A percentile compares a stretch with the other conserved stretches of the same genome.
Evolutionary conservation across 2,888 invertebrate species (phyloP).

Genomic region (Sphaerophoria rueppellii): DNA sequence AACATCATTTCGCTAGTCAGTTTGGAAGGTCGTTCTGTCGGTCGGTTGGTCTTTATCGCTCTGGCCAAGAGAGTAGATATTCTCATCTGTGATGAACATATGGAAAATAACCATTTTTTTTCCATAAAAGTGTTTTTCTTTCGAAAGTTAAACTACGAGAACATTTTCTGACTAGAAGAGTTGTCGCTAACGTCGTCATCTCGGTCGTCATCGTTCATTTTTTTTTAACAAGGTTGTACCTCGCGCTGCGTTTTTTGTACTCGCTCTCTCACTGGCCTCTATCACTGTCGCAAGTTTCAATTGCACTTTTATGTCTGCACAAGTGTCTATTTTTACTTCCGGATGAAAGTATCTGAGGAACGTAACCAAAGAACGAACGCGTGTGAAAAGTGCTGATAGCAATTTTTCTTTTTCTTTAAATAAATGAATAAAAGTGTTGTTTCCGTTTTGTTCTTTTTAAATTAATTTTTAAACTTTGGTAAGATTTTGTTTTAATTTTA

Average conservation of each 20-base stretch:
- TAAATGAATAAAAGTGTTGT: conserved; percentile 3
- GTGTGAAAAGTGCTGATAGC: conserved; percentile 25
- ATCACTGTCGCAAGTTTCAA: conserved; percentile 45
- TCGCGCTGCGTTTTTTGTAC: conserved; percentile 1
- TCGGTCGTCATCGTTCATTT: not conserved
- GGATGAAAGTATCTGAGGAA: conserved; percentile 48
- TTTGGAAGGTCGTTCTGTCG: conserved; percentile 8
- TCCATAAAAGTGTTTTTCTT: no score
- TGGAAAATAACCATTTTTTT: not conserved
- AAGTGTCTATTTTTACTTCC: conserved; percentile 53
- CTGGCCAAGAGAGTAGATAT: conserved; percentile 6
- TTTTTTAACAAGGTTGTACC: conserved; percentile 23
- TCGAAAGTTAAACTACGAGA: no score
- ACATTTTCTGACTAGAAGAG: conserved; percentile 37
- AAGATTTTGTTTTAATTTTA: conserved; percentile 16
- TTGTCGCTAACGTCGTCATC: not conserved
- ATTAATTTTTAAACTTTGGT: conserved; percentile 17
- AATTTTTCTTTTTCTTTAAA: not conserved
- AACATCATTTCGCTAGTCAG: conserved; percentile 34
- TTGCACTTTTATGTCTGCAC: conserved; percentile 60
- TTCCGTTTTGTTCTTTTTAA: not conserved
- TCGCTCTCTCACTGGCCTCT: conserved; percentile 18
- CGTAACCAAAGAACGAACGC: conserved; percentile 1
- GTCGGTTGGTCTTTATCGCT: not conserved
- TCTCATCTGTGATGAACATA: not conserved